These are phyloP conservation scores for Centruroides sculpturatus DNA, from an alignment of 1,140 invertebrate genomes.

Conservation along the genomic window DNA sequence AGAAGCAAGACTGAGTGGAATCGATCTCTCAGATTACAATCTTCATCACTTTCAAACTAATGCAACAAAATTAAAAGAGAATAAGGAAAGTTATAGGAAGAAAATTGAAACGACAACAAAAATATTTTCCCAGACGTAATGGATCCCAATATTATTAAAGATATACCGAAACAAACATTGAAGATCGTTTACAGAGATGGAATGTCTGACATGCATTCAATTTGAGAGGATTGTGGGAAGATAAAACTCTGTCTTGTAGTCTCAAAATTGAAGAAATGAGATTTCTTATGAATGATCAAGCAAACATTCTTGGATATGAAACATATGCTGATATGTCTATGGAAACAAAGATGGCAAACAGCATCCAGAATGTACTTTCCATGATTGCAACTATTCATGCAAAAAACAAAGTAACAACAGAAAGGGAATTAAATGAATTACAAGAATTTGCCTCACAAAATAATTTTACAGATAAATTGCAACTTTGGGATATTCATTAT, in stretches of 20 bases:
- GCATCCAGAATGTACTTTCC: constrained; percentile 55
- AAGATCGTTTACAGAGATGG: constrained; percentile 54
- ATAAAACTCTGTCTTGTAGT: constrained; percentile 52
- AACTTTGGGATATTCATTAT: constrained; percentile 72
- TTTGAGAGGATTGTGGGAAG: constrained; percentile 43
- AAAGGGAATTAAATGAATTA: constrained; percentile 54
- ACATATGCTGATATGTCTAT: constrained; percentile 72
- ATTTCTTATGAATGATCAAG: constrained; percentile 43
- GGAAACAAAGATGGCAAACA: constrained; percentile 86
- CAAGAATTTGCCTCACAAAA: constrained; percentile 55
- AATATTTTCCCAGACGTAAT: too few species aligned
- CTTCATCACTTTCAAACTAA: too few species aligned
- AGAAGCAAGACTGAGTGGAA: too few species aligned
- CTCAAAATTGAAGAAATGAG: constrained; percentile 61
- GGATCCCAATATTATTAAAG: too few species aligned
- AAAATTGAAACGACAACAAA: too few species aligned
- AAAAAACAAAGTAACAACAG: constrained; percentile 45
- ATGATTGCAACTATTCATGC: constrained; percentile 32
- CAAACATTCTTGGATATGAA: constrained; percentile 59
- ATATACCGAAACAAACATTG: too few species aligned
- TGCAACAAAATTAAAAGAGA: too few species aligned
- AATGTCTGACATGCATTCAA: constrained; percentile 66
- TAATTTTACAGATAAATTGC: constrained; percentile 51
- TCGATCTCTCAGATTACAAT: too few species aligned
- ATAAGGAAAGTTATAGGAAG: too few species aligned